Conservation (phyloP, 1,140 invertebrate genomes). For the Popillia japonica region DNA sequence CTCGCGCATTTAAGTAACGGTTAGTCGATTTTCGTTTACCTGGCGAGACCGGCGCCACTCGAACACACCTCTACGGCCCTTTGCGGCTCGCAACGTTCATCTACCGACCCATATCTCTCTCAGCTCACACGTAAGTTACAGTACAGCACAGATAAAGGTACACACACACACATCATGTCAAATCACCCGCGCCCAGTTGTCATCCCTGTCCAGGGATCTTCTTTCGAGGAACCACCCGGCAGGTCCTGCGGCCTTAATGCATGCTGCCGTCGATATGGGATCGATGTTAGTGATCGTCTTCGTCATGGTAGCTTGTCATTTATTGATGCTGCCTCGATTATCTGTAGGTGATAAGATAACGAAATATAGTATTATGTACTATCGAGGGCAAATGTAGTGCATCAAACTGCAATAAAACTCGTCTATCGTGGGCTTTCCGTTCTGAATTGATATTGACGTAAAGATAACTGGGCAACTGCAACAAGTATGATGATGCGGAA, state of each 20-base stretch:
- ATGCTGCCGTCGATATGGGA: neutral
- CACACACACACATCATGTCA: neutral
- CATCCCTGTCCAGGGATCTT: neutral
- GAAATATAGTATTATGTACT: too few relatives aligned
- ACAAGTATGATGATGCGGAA: too few relatives aligned
- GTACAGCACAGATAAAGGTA: neutral
- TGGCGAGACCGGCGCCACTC: conserved; percentile 8
- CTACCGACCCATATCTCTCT: too few relatives aligned
- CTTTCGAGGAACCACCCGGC: neutral
- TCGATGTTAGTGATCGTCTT: neutral
- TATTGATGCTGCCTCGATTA: too few relatives aligned
- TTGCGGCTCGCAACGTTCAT: neutral
- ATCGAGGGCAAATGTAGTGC: too few relatives aligned
- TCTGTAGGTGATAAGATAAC: too few relatives aligned
- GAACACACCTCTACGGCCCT: conserved; percentile 21
- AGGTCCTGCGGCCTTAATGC: neutral
- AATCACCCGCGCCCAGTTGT: conserved; percentile 1
- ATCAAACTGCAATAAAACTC: too few relatives aligned
- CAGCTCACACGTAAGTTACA: neutral
- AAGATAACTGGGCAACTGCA: too few relatives aligned
- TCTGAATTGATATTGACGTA: too few relatives aligned
- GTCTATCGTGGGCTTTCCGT: too few relatives aligned
- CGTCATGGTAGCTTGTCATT: too few relatives aligned
- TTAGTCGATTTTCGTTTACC: conserved; percentile 21
- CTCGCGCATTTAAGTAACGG: neutral